phyloP scores from a whole-genome alignment of 2,888 invertebrate species.

The Drosophila bunnanda region DNA sequence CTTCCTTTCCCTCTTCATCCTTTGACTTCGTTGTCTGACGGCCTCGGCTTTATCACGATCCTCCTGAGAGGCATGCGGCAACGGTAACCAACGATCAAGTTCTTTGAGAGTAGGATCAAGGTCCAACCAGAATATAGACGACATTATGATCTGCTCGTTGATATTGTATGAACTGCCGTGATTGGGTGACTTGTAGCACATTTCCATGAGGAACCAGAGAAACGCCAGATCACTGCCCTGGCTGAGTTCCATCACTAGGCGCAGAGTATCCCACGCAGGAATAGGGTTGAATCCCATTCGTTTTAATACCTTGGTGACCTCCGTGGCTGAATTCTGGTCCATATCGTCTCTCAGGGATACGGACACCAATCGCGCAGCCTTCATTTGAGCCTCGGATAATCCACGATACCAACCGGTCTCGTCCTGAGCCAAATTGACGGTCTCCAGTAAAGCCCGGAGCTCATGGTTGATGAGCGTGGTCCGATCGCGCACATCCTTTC shows the following conservation, averaged over 20 bases:
- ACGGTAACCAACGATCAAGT: constrained; percentile 81
- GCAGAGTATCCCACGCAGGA: constrained; percentile 50
- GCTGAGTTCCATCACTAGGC: constrained; percentile 66
- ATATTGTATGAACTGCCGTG: constrained; percentile 54
- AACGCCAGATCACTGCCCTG: constrained; percentile 83
- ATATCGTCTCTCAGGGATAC: constrained; percentile 74
- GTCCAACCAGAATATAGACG: constrained; percentile 81
- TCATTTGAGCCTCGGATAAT: constrained; percentile 72
- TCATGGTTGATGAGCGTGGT: constrained; percentile 19
- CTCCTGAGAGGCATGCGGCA: constrained; percentile 46
- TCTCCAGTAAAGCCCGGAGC: not conserved
- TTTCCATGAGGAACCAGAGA: constrained; percentile 83
- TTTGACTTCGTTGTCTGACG: not conserved
- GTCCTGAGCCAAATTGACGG: not conserved
- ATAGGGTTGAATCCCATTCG: constrained; percentile 76
- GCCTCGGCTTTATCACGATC: constrained; percentile 6
- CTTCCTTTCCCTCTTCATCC: not conserved
- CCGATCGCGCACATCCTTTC: not conserved
- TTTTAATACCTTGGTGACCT: constrained; percentile 32
- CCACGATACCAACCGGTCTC: constrained; percentile 81
- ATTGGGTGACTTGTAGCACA: constrained; percentile 68
- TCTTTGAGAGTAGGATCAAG: constrained; percentile 79
- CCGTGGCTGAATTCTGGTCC: constrained; percentile 73
- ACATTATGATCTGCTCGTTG: constrained; percentile 82
- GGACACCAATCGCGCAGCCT: constrained; percentile 61